Percentiles rank a stretch among this genome's conserved stretches.
Evolutionary conservation across 2,888 invertebrate genomes (phyloP).

Genomic region (Pomacea canaliculata): DNA sequence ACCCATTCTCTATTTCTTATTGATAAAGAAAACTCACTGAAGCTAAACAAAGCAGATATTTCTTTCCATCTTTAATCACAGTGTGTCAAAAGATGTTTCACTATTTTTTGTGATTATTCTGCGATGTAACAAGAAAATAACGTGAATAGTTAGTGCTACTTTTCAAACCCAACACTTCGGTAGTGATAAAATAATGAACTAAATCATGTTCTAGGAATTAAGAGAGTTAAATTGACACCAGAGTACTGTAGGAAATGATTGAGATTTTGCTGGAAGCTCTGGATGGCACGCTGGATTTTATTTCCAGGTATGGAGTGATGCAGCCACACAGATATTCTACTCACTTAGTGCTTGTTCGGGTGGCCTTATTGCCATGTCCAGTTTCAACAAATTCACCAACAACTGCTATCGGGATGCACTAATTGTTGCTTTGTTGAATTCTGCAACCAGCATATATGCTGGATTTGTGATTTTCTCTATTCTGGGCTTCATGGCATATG

Average conservation of each 20-base stretch:
- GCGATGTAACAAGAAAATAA: no score
- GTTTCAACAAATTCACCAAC: slow-evolving; percentile 67
- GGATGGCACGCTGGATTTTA: no score
- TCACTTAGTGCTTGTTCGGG: slow-evolving; percentile 66
- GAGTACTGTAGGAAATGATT: no score
- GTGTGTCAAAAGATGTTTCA: no score
- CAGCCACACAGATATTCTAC: slow-evolving; percentile 66
- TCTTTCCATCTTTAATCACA: no score
- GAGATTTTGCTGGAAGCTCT: no score
- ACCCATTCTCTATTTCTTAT: neutral
- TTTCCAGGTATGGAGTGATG: slow-evolving; percentile 64
- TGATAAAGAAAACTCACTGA: neutral
- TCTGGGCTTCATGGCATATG: slow-evolving; percentile 75
- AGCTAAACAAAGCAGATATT: neutral
- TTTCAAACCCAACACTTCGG: no score
- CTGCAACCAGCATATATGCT: slow-evolving; percentile 68
- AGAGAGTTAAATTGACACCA: no score
- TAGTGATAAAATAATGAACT: no score
- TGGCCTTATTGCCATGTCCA: slow-evolving; percentile 67
- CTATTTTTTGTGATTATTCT: no score
- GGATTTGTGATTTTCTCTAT: slow-evolving; percentile 70
- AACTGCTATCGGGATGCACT: slow-evolving; percentile 68
- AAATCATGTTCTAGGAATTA: no score
- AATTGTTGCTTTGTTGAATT: slow-evolving; percentile 68
- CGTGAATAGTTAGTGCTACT: no score